These are phyloP conservation scores for Otolemur crassicaudatus DNA, from an alignment of 2,797 vertebrate species.

Conservation along the genomic window DNA sequence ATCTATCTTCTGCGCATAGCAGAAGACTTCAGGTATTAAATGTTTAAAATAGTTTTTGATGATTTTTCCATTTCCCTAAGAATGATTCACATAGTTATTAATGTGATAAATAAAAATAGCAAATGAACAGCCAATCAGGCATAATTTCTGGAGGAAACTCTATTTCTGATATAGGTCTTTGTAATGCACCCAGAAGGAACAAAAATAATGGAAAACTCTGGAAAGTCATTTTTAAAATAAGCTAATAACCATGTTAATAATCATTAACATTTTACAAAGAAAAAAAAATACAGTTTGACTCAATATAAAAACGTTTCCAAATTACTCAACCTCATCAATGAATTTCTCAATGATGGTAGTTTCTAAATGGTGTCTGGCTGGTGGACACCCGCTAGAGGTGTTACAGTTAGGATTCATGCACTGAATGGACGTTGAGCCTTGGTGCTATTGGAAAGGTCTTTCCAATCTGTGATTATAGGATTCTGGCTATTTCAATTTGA, in stretches of 20 bases:
- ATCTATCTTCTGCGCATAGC: background rate
- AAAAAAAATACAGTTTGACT: background rate
- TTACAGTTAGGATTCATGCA: background rate
- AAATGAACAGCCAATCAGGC: constrained; percentile 32
- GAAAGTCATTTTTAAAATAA: background rate
- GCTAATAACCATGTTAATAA: background rate
- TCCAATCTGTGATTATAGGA: background rate
- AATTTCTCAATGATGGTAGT: background rate
- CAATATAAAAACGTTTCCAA: background rate
- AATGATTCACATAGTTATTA: constrained; percentile 7
- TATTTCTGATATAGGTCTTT: background rate
- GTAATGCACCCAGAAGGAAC: background rate
- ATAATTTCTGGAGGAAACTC: background rate
- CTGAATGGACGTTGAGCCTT: background rate
- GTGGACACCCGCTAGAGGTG: no score
- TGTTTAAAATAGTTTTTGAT: constrained; percentile 41
- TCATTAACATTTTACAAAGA: background rate
- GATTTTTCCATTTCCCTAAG: background rate
- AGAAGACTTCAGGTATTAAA: constrained; percentile 43
- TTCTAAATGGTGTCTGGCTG: background rate
- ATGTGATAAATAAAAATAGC: constrained; percentile 23
- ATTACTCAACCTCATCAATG: background rate
- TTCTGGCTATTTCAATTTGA: background rate
- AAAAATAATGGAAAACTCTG: constrained; percentile 1
- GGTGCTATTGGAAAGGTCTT: background rate